Evolutionary conservation across 2,797 vertebrate genomes (phyloP).

Genomic region (Hydrophis major): DNA sequence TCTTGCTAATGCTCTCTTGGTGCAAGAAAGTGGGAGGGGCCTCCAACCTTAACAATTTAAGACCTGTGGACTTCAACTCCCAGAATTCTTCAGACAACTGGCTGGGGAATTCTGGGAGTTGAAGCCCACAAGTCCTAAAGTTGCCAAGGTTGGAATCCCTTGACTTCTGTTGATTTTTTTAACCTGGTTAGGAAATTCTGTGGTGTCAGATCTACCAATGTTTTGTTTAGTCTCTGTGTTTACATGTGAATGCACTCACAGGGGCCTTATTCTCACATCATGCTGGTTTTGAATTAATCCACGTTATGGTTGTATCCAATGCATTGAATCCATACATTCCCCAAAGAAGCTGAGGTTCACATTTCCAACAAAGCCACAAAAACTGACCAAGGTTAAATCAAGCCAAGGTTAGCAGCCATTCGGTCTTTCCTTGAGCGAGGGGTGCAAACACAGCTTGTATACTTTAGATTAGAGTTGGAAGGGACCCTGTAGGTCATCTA

Average conservation of each 20-base stretch:
- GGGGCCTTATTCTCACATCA: not conserved
- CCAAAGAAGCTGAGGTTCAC: not conserved
- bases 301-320: not conserved
- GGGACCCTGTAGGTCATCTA: no score
- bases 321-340: not conserved
- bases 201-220: not conserved
- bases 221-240: not conserved
- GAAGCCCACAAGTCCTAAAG: not conserved
- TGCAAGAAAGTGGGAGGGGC: not conserved
- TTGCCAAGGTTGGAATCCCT: not conserved
- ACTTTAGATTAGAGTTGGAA: not conserved
- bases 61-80: not conserved
- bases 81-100: not conserved
- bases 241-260: not conserved
- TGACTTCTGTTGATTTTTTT: not conserved
- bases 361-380: not conserved
- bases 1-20: not conserved
- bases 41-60: not conserved
- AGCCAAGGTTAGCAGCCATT: not conserved
- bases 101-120: not conserved
- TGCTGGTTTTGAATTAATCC: not conserved
- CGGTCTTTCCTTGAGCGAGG: accelerated
- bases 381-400: not conserved
- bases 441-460: not conserved
- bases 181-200: not conserved